These are phyloP conservation scores for Atrina japonica DNA, from an alignment of 2,888 invertebrate genomes.

Conservation along the genomic window DNA sequence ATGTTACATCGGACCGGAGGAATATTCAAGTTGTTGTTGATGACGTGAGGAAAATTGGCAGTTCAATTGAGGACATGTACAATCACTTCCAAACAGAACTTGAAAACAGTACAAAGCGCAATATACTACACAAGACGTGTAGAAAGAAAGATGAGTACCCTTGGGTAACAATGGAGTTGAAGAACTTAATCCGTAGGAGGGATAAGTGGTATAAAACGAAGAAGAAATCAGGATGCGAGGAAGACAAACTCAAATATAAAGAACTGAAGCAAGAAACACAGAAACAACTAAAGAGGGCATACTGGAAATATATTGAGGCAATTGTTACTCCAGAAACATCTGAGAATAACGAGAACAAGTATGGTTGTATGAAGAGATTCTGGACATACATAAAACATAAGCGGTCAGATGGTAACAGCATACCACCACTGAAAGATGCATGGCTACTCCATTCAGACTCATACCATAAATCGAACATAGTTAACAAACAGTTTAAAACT, in stretches of 20 bases:
- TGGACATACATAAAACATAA: constrained; percentile 34
- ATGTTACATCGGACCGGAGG: neutral
- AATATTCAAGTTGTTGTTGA: neutral
- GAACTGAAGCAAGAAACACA: constrained; percentile 16
- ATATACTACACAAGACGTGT: constrained; percentile 36
- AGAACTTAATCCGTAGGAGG: constrained; percentile 26
- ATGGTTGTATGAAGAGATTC: constrained; percentile 11
- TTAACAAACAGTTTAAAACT: constrained; percentile 40
- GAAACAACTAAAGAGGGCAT: constrained; percentile 25
- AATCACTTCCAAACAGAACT: constrained; percentile 13
- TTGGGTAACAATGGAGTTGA: constrained; percentile 33
- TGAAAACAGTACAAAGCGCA: constrained; percentile 21
- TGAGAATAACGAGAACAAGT: neutral
- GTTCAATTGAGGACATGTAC: constrained; percentile 27
- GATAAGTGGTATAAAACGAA: constrained; percentile 28
- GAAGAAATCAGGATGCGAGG: constrained; percentile 32
- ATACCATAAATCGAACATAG: constrained; percentile 31
- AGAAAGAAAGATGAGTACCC: constrained; percentile 22
- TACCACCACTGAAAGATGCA: constrained; percentile 15
- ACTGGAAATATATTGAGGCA: constrained; percentile 36
- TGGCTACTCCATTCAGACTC: constrained; percentile 29
- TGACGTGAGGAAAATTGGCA: neutral
- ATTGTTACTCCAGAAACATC: constrained; percentile 23
- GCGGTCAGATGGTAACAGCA: constrained; percentile 23
- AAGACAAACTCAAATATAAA: constrained; percentile 15